A percentile compares a stretch with the other conserved stretches of the same genome.
Conservation (phyloP, 2,888 invertebrate genomes). For the Epistrophella euchroma region DNA sequence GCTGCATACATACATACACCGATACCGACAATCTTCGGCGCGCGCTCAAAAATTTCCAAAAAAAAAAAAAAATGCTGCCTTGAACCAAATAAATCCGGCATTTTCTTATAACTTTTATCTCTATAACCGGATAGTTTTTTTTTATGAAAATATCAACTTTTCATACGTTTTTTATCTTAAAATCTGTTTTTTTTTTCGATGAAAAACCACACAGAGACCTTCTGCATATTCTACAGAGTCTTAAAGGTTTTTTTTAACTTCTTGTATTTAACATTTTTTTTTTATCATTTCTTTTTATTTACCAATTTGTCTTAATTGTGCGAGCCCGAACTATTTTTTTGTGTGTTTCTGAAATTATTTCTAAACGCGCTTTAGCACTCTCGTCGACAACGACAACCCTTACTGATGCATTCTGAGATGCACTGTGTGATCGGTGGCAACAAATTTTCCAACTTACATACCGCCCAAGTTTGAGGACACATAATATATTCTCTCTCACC, state of each 20-base stretch:
- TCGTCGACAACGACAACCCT: constrained; percentile 71
- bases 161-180: constrained; percentile 50
- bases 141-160: constrained; percentile 15
- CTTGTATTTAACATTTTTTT: constrained; percentile 1
- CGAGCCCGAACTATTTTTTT: constrained; percentile 37
- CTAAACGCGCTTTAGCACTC: constrained; percentile 61
- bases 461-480: constrained; percentile 49
- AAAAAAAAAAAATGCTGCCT: constrained; percentile 40
- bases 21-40: constrained; percentile 54
- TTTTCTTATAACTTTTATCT: constrained; percentile 19
- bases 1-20: constrained; percentile 59
- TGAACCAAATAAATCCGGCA: constrained; percentile 44
- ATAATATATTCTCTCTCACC: constrained; percentile 37
- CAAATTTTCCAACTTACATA: constrained; percentile 66
- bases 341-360: constrained; percentile 22
- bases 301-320: constrained; percentile 41
- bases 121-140: constrained; percentile 32
- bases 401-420: constrained; percentile 80
- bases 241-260: constrained; percentile 17
- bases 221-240: constrained; percentile 17
- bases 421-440: constrained; percentile 78
- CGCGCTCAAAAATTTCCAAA: constrained; percentile 51
- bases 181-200: not conserved
- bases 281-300: constrained; percentile 36
- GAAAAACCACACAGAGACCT: not conserved